Evolutionary conservation across 2,888 invertebrate genomes (phyloP).

Genomic region (Diplolepis rosae): DNA sequence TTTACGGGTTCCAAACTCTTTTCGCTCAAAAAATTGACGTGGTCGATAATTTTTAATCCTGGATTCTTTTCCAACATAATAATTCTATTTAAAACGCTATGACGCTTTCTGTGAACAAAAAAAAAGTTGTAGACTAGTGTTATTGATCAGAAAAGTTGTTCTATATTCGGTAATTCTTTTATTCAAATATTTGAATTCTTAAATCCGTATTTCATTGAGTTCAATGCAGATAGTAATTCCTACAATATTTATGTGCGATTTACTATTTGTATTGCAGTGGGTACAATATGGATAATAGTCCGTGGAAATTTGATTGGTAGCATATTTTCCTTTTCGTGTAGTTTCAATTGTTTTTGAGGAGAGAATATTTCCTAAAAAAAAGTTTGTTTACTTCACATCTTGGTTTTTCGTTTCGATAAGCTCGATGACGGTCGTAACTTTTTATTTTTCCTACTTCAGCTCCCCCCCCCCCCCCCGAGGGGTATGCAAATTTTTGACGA

Average conservation of each 20-base stretch:
- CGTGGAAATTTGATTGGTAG: too few species aligned
- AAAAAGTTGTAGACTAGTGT: too few species aligned
- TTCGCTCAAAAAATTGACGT: background rate
- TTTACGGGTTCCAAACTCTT: too few species aligned
- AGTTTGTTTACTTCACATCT: background rate
- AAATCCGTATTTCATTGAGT: background rate
- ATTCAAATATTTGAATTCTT: too few species aligned
- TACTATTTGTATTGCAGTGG: background rate
- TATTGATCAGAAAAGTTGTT: too few species aligned
- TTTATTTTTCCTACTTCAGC: slow-evolving; percentile 38
- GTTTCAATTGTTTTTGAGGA: background rate
- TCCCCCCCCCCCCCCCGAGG: slow-evolving; percentile 36
- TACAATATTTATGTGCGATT: background rate
- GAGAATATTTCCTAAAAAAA: background rate
- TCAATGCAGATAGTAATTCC: background rate
- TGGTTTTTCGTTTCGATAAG: slow-evolving; percentile 39
- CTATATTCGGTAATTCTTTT: too few species aligned
- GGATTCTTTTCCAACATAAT: too few species aligned
- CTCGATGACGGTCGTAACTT: slow-evolving; percentile 42
- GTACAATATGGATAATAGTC: too few species aligned
- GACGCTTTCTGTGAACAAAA: too few species aligned
- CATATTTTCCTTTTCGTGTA: background rate
- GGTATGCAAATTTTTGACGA: slow-evolving; percentile 52
- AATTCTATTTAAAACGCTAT: too few species aligned
- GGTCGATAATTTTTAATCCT: too few species aligned